Base-by-base conservation (phyloP, 2,888 invertebrate species). In the Clunio marinus region DNA sequence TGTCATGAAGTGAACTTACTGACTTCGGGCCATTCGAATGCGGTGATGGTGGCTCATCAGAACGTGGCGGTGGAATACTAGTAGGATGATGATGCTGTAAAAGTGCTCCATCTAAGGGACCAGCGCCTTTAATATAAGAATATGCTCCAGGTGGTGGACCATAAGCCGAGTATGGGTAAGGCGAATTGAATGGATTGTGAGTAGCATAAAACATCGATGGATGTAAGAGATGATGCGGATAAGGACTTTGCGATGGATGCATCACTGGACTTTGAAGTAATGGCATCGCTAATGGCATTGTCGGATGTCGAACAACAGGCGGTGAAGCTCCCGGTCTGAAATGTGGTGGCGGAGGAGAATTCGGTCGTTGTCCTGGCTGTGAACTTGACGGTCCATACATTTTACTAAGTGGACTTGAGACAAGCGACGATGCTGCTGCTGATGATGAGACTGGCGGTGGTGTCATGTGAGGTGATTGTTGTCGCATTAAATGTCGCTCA, bases 211-310 rank as follows among this genome's bases (percentile, higher is more conserved):
- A 88, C 76, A 87, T 82, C 57, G 83, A 84, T 0, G 85, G 83
- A 70, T 85, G 84, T 77, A 88, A 86, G 15, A 87, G 85, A 60
- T 85, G 84, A 73, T 84, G 84, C 1, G 84, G 86, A 70, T 88
- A 88, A 57, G 85, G 85, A 74, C 87, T 88, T 74, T 88, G 89
- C 1, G 88, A 84, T 4, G 89, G 87, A 76, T 89, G 89, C 81
- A 89, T 87, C n/a, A 80, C 78, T 15, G 84, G 82, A 73, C 84
- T 84, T 78, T 85, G 84, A 68, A 85, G 76, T 73, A 79, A 71
- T 17, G 79, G 80, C 70, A 80, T 71, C 22, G 80, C 77, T 68
- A 80, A 71, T 67, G 79, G 78, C 79, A 80, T 80, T 72, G 79
- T 78, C n/a, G 79, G 78, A 73, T 79, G 79, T 10, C 79, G 76